Percentiles rank a stretch among this genome's conserved stretches.
Conservation (phyloP, 2,888 invertebrate genomes). For the Choristoneura rosaceana region DNA sequence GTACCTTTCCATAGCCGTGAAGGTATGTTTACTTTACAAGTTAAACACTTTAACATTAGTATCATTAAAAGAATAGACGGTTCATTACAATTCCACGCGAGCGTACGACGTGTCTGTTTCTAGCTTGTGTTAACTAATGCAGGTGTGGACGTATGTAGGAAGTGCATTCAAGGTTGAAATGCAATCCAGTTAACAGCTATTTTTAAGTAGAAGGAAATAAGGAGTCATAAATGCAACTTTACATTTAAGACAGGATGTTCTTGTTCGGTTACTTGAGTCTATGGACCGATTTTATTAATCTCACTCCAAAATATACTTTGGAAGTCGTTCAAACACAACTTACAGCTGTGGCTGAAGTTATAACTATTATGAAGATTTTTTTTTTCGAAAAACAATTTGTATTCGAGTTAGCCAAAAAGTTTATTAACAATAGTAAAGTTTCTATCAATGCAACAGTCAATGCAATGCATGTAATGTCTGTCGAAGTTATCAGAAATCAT, state of each 20-base stretch:
- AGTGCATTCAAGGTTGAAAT: constrained; percentile 35
- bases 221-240: neutral
- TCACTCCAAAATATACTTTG: too few relatives aligned
- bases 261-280: too few relatives aligned
- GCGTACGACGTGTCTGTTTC: constrained; percentile 17
- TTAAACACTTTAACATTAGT: neutral
- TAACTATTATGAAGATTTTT: too few relatives aligned
- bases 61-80: neutral
- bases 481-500: too few relatives aligned
- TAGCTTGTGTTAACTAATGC: neutral
- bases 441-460: too few relatives aligned
- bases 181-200: neutral
- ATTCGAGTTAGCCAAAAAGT: too few relatives aligned
- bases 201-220: constrained; percentile 11
- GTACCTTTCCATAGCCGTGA: neutral
- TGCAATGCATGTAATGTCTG: too few relatives aligned
- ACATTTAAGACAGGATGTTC: neutral
- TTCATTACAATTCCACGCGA: constrained; percentile 5
- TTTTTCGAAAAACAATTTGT: too few relatives aligned
- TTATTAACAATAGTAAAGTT: too few relatives aligned
- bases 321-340: too few relatives aligned
- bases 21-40: neutral
- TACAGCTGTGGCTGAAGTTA: too few relatives aligned
- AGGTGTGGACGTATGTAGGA: constrained; percentile 18
- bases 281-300: too few relatives aligned